Percentiles rank a stretch among this genome's conserved stretches.
phyloP scores from a whole-genome alignment of 2,888 invertebrate genomes.

The Meiosimyza platycephala region DNA sequence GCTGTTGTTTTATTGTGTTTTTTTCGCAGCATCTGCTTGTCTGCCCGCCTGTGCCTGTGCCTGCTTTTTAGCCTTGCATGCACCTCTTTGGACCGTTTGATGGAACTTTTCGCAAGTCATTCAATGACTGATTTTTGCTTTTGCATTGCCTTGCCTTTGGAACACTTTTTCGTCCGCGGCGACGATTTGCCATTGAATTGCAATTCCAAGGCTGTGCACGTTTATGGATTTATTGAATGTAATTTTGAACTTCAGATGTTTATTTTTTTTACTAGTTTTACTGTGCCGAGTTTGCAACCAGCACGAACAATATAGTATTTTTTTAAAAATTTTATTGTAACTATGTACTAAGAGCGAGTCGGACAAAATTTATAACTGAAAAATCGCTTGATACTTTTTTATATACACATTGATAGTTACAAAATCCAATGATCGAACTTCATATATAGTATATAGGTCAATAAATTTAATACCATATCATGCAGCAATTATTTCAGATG shows the following conservation, averaged over 20 bases:
- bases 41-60: constrained; percentile 1
- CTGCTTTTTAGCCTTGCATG: constrained; percentile 16
- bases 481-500: no score
- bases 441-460: no score
- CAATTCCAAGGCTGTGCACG: constrained; percentile 54
- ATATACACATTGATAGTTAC: no score
- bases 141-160: constrained; percentile 53
- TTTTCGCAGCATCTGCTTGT: constrained; percentile 37
- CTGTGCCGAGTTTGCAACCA: not conserved
- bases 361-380: no score
- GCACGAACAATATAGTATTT: no score
- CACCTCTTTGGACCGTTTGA: constrained; percentile 42
- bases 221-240: constrained; percentile 50
- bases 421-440: no score
- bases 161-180: constrained; percentile 38
- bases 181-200: constrained; percentile 31
- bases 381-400: no score
- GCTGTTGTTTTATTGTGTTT: constrained; percentile 13
- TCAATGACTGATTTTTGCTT: constrained; percentile 51
- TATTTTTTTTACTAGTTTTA: constrained; percentile 19
- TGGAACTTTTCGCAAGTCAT: constrained; percentile 63
- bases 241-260: constrained; percentile 27
- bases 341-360: no score
- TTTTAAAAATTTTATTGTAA: no score
- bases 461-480: no score